Conservation (phyloP, 2,113 vertebrate species). For the Polypterus senegalus region DNA sequence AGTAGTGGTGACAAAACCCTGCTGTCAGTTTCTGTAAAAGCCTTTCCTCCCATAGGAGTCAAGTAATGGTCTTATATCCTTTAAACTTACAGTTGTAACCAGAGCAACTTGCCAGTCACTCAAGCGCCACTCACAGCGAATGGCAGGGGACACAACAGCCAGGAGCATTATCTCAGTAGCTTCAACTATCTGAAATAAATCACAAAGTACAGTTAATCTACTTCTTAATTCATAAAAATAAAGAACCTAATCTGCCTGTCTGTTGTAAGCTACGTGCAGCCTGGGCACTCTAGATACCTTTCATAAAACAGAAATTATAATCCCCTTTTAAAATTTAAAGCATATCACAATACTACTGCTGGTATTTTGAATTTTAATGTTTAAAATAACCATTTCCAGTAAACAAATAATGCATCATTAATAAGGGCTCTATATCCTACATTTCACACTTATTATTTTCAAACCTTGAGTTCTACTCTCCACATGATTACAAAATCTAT, state of each 20-base stretch:
- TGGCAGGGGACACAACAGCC: constrained; percentile 78
- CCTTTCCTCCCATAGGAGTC: too few species aligned
- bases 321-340: neutral
- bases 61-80: too few species aligned
- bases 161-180: constrained; percentile 97
- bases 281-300: neutral
- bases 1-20: too few species aligned
- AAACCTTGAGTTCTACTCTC: neutral
- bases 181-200: constrained; percentile 60
- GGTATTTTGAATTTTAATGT: neutral
- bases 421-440: neutral
- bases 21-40: neutral
- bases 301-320: neutral
- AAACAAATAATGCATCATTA: neutral
- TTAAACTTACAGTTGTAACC: constrained; percentile 76
- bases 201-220: neutral
- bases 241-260: neutral
- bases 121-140: constrained; percentile 80
- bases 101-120: constrained; percentile 86
- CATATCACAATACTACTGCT: neutral
- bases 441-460: neutral
- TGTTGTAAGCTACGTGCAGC: neutral
- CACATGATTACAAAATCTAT: neutral
- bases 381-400: neutral
- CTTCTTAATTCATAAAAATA: neutral